These are phyloP conservation scores for Chrysoperla carnea DNA, from an alignment of 1,140 invertebrate genomes.

Conservation along the genomic window DNA sequence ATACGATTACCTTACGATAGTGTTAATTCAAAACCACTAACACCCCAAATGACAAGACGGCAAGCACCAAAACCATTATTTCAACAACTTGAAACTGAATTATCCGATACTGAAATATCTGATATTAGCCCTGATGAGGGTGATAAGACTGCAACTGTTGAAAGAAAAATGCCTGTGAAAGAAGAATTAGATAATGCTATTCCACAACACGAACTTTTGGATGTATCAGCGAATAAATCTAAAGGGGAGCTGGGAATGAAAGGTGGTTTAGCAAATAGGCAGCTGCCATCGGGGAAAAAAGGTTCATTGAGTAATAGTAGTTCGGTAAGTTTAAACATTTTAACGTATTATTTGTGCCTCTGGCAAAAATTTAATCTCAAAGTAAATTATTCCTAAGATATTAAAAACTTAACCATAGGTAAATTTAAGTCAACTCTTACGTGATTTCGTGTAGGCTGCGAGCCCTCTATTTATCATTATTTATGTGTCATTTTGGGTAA, in stretches of 20 bases:
- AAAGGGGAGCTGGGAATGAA: conserved; percentile 72
- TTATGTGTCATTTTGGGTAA: no score
- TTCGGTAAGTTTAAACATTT: conserved; percentile 37
- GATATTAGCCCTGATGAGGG: conserved; percentile 51
- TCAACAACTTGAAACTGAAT: conserved; percentile 39
- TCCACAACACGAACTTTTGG: conserved; percentile 65
- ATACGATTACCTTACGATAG: conserved; percentile 64
- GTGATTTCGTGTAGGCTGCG: no score
- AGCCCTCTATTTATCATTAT: no score
- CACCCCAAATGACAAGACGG: conserved; percentile 51
- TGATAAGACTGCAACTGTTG: conserved; percentile 57
- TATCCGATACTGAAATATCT: conserved; percentile 54
- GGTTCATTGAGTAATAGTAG: conserved; percentile 21
- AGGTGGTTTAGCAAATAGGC: conserved; percentile 36
- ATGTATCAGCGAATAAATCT: conserved; percentile 70
- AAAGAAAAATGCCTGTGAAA: conserved; percentile 50
- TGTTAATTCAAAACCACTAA: conserved; percentile 45
- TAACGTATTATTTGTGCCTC: no score
- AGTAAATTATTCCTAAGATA: no score
- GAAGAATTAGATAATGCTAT: conserved; percentile 74
- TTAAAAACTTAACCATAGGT: no score
- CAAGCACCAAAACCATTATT: conserved; percentile 48
- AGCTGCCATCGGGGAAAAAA: conserved; percentile 26
- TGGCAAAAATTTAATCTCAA: no score
- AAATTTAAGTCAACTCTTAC: no score